Conservation (phyloP, 1,140 invertebrate species). For the Lysiphlebus fabarum region DNA sequence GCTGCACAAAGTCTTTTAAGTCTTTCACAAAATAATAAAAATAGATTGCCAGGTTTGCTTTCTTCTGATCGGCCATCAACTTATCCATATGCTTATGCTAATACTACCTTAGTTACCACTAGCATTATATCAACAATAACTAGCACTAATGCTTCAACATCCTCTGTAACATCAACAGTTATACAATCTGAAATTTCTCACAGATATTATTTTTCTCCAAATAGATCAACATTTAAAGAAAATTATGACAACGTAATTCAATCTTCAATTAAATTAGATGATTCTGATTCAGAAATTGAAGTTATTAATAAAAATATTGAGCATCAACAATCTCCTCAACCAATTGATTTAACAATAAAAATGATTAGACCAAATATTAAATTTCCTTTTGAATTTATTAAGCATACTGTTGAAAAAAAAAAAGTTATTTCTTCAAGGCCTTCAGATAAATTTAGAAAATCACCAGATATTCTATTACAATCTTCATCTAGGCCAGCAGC, state of each 20-base stretch:
- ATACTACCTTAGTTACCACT: conserved; percentile 21
- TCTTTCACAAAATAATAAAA: conserved; percentile 60
- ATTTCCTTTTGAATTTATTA: conserved; percentile 29
- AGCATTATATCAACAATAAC: conserved; percentile 17
- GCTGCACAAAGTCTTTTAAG: conserved; percentile 82
- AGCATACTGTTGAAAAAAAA: conserved; percentile 42
- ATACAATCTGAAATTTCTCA: conserved; percentile 40
- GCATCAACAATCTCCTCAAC: conserved; percentile 43
- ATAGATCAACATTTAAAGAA: conserved; percentile 37
- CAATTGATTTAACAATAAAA: conserved; percentile 60
- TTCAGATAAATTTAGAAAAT: conserved; percentile 37
- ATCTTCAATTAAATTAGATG: conserved; percentile 32
- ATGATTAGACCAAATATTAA: conserved; percentile 36
- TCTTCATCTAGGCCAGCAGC: conserved; percentile 45
- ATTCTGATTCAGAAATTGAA: conserved; percentile 30
- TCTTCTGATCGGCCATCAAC: conserved; percentile 59
- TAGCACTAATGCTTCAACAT: conserved; percentile 26
- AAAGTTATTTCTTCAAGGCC: conserved; percentile 44
- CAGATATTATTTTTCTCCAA: conserved; percentile 51
- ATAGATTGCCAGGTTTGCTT: conserved; percentile 56
- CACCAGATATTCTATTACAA: conserved; percentile 54
- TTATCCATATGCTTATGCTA: conserved; percentile 60
- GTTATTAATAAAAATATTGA: conserved; percentile 23
- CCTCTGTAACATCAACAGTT: conserved; percentile 24
- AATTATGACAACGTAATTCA: conserved; percentile 37